A percentile compares a stretch with the other conserved stretches of the same genome.
Evolutionary conservation across 2,113 vertebrate genomes (phyloP).

Genomic region (Pterocles burchelli): DNA sequence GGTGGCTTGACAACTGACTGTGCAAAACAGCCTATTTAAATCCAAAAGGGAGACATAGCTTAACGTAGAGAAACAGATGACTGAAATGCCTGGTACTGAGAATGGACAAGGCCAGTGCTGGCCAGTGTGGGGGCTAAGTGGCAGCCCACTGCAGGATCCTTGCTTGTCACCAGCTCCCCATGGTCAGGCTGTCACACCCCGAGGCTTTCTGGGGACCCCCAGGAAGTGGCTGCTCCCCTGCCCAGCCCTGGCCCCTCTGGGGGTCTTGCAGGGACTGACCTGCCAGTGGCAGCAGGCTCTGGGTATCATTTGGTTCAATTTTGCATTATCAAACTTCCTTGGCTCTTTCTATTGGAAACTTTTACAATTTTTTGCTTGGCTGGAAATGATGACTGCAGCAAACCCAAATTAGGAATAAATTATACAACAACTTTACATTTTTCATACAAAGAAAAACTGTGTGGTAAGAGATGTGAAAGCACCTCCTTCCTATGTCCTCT

Average conservation of each 20-base stretch:
- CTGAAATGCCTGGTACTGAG: neutral
- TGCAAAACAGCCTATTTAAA: neutral
- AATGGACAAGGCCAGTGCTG: neutral
- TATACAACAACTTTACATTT: conserved; percentile 65
- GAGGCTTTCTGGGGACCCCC: neutral
- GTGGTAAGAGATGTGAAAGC: conserved; percentile 16
- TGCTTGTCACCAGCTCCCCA: accelerated
- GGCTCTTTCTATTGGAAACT: conserved; percentile 56
- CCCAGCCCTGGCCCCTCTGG: accelerated
- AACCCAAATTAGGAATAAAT: conserved; percentile 73
- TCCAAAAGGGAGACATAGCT: neutral
- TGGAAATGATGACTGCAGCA: conserved; percentile 68
- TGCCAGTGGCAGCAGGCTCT: neutral
- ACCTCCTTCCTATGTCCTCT: conserved; percentile 11
- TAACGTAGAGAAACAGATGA: neutral
- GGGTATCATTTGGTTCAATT: neutral
- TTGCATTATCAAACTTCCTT: conserved; percentile 46
- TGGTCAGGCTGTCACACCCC: neutral
- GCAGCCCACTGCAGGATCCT: neutral
- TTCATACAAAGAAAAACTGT: conserved; percentile 52
- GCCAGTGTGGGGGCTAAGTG: accelerated
- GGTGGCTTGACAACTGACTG: neutral
- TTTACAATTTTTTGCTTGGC: conserved; percentile 50
- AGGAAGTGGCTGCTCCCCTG: neutral
- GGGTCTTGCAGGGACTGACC: neutral